Conservation (phyloP, 2,888 invertebrate genomes). For the Cinara cedri region DNA sequence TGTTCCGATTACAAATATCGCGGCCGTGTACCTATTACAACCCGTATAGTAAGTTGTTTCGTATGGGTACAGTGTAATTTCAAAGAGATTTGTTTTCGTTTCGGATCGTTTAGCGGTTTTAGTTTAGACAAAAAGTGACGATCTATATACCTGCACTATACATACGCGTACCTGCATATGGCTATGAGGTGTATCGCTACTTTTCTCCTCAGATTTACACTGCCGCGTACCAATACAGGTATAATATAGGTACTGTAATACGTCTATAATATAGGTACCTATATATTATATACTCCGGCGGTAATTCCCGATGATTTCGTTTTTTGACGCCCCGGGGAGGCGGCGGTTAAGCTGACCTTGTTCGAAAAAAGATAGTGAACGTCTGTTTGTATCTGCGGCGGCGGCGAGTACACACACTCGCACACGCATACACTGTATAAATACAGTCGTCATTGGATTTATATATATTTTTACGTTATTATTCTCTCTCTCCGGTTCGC, state of each 20-base stretch:
- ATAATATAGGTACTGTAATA: too few relatives aligned
- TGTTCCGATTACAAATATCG: too few relatives aligned
- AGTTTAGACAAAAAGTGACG: background rate
- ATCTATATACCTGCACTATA: too few relatives aligned
- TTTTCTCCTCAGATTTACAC: too few relatives aligned
- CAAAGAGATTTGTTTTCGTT: background rate
- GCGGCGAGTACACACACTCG: background rate
- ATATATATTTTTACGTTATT: background rate
- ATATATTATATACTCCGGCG: background rate
- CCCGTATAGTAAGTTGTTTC: too few relatives aligned
- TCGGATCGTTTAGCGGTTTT: background rate
- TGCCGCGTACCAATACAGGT: too few relatives aligned
- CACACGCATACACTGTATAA: background rate
- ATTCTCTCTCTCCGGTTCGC: too few relatives aligned
- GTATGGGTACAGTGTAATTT: background rate
- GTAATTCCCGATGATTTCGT: conserved; percentile 39
- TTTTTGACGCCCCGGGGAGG: conserved; percentile 16
- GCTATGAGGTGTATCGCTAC: too few relatives aligned
- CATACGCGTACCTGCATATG: too few relatives aligned
- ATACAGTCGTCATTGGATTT: conserved; percentile 1
- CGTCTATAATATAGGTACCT: too few relatives aligned
- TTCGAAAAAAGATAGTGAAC: conserved; percentile 52
- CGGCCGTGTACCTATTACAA: too few relatives aligned
- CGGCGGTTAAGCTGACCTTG: conserved; percentile 34
- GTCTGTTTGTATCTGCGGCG: background rate